Percentiles rank a stretch among this genome's conserved stretches.
Evolutionary conservation across 53 echinoderm and acorn worm genomes (phyloP).

Genomic region (Hippasteria phrygiana): DNA sequence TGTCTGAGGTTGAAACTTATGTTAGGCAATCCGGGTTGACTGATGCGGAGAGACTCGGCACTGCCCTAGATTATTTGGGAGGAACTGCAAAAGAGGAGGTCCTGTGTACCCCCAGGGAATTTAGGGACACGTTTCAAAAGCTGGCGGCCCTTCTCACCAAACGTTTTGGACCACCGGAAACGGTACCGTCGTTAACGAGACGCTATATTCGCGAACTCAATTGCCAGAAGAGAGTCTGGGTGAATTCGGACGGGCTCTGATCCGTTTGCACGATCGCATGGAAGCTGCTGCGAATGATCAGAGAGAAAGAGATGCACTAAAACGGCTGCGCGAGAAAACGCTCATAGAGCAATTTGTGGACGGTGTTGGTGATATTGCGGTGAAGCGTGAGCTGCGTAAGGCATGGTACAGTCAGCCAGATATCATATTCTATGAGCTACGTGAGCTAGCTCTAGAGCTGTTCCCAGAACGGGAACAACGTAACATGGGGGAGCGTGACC

Average conservation of each 20-base stretch:
- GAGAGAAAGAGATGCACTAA: no score
- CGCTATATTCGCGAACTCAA: conserved; percentile 10
- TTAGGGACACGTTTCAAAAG: not conserved
- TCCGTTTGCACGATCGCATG: conserved; percentile 47
- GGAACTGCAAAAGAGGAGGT: conserved; percentile 45
- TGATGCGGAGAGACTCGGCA: not conserved
- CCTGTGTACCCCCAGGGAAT: not conserved
- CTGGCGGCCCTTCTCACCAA: not conserved
- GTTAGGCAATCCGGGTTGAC: not conserved
- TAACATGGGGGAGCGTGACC: not conserved
- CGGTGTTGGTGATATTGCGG: not conserved
- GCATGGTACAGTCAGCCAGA: not conserved
- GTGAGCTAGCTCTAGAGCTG: not conserved
- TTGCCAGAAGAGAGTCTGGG: conserved; percentile 29
- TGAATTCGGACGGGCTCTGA: conserved; percentile 38
- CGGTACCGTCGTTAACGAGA: conserved; percentile 12
- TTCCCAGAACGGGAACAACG: not conserved
- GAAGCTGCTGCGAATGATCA: conserved; percentile 22
- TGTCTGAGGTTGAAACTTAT: conserved; percentile 26
- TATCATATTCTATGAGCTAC: not conserved
- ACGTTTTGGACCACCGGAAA: conserved; percentile 29
- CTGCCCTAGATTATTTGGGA: conserved; percentile 12
- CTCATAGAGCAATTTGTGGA: conserved; percentile 46
- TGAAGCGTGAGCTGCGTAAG: not conserved
- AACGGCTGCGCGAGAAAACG: conserved; percentile 8